Evolutionary conservation across 2,888 invertebrate species (phyloP).

Genomic region (Standfussiana lucernea): DNA sequence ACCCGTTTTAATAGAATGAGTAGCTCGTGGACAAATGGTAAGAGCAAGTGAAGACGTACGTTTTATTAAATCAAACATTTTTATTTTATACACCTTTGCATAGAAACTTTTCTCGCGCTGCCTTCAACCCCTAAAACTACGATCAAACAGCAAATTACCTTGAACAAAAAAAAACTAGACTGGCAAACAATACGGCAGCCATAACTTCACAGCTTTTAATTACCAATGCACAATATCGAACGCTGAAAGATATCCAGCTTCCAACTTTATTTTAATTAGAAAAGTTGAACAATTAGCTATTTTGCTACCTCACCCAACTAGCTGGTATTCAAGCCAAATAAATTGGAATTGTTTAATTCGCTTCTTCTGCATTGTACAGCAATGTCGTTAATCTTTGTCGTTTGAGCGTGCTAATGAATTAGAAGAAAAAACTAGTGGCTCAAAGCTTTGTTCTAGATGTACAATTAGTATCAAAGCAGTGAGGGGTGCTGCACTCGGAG

Average conservation of each 20-base stretch:
- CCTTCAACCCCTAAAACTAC: neutral
- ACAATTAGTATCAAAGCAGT: constrained; percentile 43
- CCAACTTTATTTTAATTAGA: constrained; percentile 80
- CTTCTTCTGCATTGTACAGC: constrained; percentile 71
- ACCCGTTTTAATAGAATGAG: neutral
- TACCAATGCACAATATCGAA: constrained; percentile 53
- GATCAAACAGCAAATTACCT: neutral
- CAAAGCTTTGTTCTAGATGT: constrained; percentile 40
- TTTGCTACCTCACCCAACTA: constrained; percentile 73
- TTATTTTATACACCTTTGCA: constrained; percentile 13
- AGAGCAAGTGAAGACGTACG: too few relatives aligned
- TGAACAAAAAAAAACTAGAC: neutral
- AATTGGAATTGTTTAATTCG: constrained; percentile 81
- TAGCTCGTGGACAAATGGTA: too few relatives aligned
- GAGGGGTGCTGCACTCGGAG: neutral
- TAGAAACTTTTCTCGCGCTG: neutral
- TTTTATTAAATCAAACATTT: neutral
- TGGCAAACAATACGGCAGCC: neutral
- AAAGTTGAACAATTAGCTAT: constrained; percentile 80
- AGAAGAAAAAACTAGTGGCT: constrained; percentile 49
- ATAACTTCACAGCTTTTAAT: constrained; percentile 39
- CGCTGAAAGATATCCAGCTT: constrained; percentile 58
- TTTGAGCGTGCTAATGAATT: constrained; percentile 67
- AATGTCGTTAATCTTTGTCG: constrained; percentile 75
- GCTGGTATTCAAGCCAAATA: constrained; percentile 74